phyloP scores from a whole-genome alignment of 2,113 vertebrate genomes.

The Lonchura striata region DNA sequence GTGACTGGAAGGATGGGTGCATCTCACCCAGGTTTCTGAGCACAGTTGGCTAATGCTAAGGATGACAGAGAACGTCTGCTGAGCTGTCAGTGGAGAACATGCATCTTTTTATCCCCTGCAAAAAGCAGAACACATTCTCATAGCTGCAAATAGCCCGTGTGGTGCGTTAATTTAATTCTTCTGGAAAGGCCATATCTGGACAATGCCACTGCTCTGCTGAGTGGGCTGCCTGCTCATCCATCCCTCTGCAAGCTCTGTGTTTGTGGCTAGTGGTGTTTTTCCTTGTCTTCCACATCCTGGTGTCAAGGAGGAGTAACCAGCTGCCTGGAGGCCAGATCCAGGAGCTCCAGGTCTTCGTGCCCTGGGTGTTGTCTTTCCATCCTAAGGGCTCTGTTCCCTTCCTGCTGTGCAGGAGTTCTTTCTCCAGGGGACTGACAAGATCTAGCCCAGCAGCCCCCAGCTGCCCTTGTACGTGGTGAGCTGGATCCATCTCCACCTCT shows the following conservation, averaged over 20 bases:
- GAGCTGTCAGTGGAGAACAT: not conserved
- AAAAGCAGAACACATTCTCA: not conserved
- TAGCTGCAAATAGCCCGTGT: not conserved
- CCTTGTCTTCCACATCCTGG: not conserved
- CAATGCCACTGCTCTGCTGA: not conserved
- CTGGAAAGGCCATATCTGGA: not conserved
- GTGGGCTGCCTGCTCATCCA: not conserved
- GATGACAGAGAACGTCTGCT: not conserved
- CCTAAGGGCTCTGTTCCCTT: not conserved
- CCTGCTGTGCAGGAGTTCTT: not conserved
- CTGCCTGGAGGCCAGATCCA: not conserved
- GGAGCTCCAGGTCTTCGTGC: not conserved
- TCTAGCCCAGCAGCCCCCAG: not conserved
- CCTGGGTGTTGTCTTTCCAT: not conserved
- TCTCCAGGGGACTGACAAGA: not conserved
- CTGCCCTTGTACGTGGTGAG: fast-evolving
- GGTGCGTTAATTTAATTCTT: not conserved
- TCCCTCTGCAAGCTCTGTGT: not conserved
- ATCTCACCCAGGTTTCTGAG: not conserved
- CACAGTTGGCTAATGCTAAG: not conserved
- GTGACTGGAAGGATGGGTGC: not conserved
- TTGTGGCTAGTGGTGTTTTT: not conserved
- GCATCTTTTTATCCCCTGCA: not conserved
- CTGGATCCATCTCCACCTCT: not conserved
- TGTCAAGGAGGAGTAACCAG: not conserved